Evolutionary conservation across 2,888 invertebrate species (phyloP), one percentile per base, ranked within the genome.

Genomic region (Xiphydria camelus): DNA sequence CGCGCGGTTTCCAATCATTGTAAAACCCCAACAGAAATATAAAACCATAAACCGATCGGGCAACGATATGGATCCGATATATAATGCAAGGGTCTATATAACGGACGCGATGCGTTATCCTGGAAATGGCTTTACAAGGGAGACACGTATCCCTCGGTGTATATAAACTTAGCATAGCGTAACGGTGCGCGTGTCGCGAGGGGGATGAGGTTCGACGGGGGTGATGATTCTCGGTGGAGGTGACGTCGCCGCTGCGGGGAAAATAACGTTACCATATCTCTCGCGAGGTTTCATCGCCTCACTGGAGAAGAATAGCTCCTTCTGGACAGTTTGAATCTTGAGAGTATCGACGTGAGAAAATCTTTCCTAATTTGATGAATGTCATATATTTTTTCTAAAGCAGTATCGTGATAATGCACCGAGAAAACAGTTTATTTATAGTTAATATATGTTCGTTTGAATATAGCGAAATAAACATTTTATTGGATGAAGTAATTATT

Each of bases 101-200:
- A 64, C 62, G 57, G 58, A 53, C 55, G 57, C 66, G 66, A 70
- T 70, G 68, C 61, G 71, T 73, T 74, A 73, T 73, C n/a, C 73
- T 64, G 68, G 52, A 64, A 73, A 73, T 71, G 71, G 74, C 72
- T 75, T 73, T 70, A 72, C 73, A 73, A 74, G 73, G 73, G 72
- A 67, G 45, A 41, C 68, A 71, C 71, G n/a, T 36, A 71, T 73
- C 73, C 70, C 71, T 63, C 45, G 65, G 67, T 60, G 64, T 65
- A 66, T 59, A 71, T 73, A 71, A 73, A 73, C 66, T 68, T 66
- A 64, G 59, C 66, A 64, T 62, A 64, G 62, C 59, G 64, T 55
- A 52, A 55, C 57, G 50, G 14, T 29, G 15, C 12, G 29, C 29
- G 29, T 12, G 23, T 23, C 2, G n/a, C 10, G 23, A n/a, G n/a